These are phyloP conservation scores for Dipodomys ordii DNA, from an alignment of 2,113 vertebrate species.

Conservation along the genomic window DNA sequence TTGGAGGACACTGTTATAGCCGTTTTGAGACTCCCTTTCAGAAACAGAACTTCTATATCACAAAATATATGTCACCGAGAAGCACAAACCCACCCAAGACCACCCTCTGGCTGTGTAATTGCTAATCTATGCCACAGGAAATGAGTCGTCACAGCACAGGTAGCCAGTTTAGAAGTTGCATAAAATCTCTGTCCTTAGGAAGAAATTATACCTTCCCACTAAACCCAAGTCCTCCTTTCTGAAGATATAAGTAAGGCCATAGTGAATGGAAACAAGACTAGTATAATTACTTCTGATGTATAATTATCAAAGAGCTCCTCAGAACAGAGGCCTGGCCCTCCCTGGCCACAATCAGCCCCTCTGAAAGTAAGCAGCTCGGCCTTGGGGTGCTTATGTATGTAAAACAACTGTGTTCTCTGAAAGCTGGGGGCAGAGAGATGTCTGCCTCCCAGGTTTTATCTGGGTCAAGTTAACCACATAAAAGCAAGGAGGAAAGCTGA, in stretches of 20 bases:
- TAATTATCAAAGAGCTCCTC: conserved; percentile 79
- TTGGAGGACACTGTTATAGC: conserved; percentile 20
- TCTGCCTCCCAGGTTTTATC: not conserved
- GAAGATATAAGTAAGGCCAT: conserved; percentile 39
- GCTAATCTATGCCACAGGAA: conserved; percentile 47
- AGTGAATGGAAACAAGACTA: conserved; percentile 38
- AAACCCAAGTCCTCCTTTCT: conserved; percentile 51
- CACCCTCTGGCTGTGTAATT: conserved; percentile 69
- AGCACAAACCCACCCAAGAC: not conserved
- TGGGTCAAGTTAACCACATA: not conserved
- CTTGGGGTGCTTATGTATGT: rapidly evolving
- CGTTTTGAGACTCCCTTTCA: conserved; percentile 67
- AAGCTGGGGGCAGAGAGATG: not conserved
- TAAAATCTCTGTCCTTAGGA: conserved; percentile 55
- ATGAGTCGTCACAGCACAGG: conserved; percentile 74
- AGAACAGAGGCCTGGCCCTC: conserved; percentile 75
- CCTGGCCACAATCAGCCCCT: conserved; percentile 63
- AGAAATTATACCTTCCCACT: conserved; percentile 78
- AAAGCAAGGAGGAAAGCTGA: not conserved
- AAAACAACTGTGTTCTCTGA: not conserved
- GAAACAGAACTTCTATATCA: conserved; percentile 35
- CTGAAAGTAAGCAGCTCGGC: conserved; percentile 14
- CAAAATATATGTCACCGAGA: conserved; percentile 59
- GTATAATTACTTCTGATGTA: conserved; percentile 74
- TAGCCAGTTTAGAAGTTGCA: conserved; percentile 57